Percentiles rank a stretch among this genome's conserved stretches.
Evolutionary conservation across 2,888 invertebrate genomes (phyloP).

Genomic region (Pyrocoelia pectoralis): DNA sequence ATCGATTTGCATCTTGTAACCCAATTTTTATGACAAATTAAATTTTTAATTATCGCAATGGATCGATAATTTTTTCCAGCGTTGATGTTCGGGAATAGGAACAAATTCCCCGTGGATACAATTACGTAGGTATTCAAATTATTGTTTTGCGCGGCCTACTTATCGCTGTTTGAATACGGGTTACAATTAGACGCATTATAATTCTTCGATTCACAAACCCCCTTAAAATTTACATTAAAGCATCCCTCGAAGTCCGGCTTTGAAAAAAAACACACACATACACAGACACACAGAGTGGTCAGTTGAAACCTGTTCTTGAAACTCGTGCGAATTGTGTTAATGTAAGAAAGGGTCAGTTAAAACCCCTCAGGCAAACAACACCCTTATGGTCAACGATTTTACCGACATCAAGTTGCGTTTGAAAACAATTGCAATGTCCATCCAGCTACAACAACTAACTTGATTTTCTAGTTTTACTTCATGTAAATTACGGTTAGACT

Average conservation of each 20-base stretch:
- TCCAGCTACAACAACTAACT: constrained; percentile 46
- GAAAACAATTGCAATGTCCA: constrained; percentile 53
- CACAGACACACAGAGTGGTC: constrained; percentile 29
- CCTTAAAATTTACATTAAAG: constrained; percentile 28
- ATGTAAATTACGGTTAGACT: constrained; percentile 41
- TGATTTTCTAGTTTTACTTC: constrained; percentile 57
- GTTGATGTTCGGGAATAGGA: too few relatives aligned
- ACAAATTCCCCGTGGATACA: too few relatives aligned
- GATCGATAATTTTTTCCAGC: too few relatives aligned
- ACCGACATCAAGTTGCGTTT: constrained; percentile 36
- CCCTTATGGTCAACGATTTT: constrained; percentile 28
- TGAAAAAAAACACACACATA: constrained; percentile 19
- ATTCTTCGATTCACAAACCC: constrained; percentile 19
- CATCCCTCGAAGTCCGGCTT: constrained; percentile 21
- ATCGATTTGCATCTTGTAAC: too few relatives aligned
- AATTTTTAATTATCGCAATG: too few relatives aligned
- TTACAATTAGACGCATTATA: neutral
- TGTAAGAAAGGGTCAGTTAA: constrained; percentile 44
- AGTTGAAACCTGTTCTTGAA: constrained; percentile 50
- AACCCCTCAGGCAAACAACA: constrained; percentile 28
- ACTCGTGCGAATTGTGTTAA: constrained; percentile 43
- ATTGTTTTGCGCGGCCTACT: constrained; percentile 2
- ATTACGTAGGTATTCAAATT: too few relatives aligned
- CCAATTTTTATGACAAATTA: too few relatives aligned
- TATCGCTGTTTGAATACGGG: neutral